Conservation (phyloP, 1,140 invertebrate genomes). For the Melanaphis sacchari region DNA sequence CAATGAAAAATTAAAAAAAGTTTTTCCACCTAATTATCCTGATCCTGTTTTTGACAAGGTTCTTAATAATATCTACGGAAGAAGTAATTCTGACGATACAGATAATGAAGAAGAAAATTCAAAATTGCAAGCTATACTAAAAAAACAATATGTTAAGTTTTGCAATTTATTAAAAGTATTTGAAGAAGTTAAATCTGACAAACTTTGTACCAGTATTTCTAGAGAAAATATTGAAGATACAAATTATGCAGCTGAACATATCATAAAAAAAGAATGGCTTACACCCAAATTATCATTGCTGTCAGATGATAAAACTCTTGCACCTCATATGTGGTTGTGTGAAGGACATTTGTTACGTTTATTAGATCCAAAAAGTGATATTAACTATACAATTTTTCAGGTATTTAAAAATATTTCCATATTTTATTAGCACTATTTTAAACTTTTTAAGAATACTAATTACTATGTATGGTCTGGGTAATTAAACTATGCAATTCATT, state of each 20-base stretch:
- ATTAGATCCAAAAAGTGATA: constrained; percentile 81
- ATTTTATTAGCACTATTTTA: background rate
- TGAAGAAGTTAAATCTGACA: background rate
- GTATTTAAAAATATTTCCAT: constrained; percentile 65
- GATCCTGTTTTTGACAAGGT: background rate
- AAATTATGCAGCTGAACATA: background rate
- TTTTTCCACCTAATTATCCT: background rate
- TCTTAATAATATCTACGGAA: background rate
- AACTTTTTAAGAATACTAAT: background rate
- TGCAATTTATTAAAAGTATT: background rate
- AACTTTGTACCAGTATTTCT: background rate
- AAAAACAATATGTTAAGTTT: background rate
- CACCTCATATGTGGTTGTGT: constrained; percentile 86
- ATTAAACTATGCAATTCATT: background rate
- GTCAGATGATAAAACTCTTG: constrained; percentile 66
- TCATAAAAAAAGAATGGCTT: constrained; percentile 60
- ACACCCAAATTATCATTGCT: constrained; percentile 66
- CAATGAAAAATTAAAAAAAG: constrained; percentile 60
- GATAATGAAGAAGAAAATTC: background rate
- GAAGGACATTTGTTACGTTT: constrained; percentile 88
- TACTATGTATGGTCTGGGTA: background rate
- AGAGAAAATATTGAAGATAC: background rate
- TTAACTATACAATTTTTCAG: constrained; percentile 88
- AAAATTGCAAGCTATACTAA: background rate
- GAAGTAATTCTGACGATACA: background rate